These are phyloP conservation scores for Drosophila formosana DNA, from an alignment of 2,888 invertebrate species.

Conservation along the genomic window DNA sequence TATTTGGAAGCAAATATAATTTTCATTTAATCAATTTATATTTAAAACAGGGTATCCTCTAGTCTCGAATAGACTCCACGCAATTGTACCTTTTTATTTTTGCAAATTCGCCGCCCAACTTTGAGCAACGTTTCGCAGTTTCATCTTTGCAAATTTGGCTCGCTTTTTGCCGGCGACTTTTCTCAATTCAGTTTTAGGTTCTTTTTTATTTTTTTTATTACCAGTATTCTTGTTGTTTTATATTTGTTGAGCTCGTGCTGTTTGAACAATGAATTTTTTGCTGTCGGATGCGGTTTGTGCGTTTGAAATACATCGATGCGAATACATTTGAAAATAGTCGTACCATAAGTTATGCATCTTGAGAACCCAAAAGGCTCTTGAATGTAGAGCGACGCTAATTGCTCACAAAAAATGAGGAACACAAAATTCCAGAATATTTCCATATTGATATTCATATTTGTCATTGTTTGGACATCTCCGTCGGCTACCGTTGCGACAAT, in stretches of 20 bases:
- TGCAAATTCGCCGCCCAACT: conserved; percentile 63
- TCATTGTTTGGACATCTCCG: conserved; percentile 65
- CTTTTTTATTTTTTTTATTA: conserved; percentile 10
- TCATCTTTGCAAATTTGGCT: conserved; percentile 35
- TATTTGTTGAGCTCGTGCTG: conserved; percentile 56
- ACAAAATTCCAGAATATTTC: conserved; percentile 36
- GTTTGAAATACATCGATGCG: conserved; percentile 55
- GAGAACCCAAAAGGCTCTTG: conserved; percentile 20
- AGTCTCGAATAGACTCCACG: background rate
- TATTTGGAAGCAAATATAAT: background rate
- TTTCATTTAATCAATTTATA: background rate
- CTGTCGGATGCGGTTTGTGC: conserved; percentile 46
- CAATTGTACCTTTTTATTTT: conserved; percentile 35
- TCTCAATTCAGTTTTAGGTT: conserved; percentile 40
- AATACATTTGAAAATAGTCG: conserved; percentile 22
- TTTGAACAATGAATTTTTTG: conserved; percentile 53
- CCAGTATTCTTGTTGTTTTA: conserved; percentile 16
- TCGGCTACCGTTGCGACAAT: conserved; percentile 40
- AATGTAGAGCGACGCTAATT: conserved; percentile 68
- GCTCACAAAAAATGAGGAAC: conserved; percentile 20
- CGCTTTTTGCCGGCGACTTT: conserved; percentile 34
- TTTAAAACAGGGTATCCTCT: background rate
- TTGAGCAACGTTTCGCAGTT: conserved; percentile 49
- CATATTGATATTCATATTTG: conserved; percentile 68
- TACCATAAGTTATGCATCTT: conserved; percentile 24